Base-by-base conservation (phyloP, 2,113 vertebrate genomes). In the Corythornis vintsioides region DNA sequence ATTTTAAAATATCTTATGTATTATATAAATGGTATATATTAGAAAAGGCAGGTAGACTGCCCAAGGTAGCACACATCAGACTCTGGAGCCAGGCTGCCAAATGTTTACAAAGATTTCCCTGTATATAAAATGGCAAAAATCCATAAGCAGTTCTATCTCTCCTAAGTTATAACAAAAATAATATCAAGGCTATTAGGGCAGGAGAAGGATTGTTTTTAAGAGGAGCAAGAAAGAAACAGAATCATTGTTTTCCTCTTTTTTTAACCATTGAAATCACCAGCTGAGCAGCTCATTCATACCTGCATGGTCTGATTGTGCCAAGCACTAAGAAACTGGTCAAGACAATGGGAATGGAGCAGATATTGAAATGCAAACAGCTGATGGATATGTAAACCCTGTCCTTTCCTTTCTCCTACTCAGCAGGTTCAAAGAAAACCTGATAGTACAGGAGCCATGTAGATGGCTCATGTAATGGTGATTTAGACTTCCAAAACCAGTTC, bases 381-480 rank as follows among this genome's bases (percentile, higher is more conserved):
- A 4, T 64, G 12, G 4, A 25, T 63, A 9, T 3, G 7, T 21
- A 64, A 88, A 42, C 2, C 22, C 22, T 12, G 6, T n/a, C 16
- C 19, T 81, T 70, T 18, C 19, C 40, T 55, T 8, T 48, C 22
- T 38, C 2, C 1, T 29, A 38, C 29, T 48, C 0, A 1, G 10
- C 1, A 2, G 6, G 3, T 21, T 3, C 29, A n/a, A 8, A 42
- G 47, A 38, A 15, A 26, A 1, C 7, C 8, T 1, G 0, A 11
- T 52, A 17, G 11, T 57, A 19, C 8, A 42, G 21, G 6, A 42
- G 17, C 7, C 19, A 7, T 15, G 24, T 7, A 40, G 59, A 33
- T 79, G 17, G 7, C 0, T 0, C 15, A 10, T 2, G 1, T 19
- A 75, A n/a, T 2, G 1, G 24, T 74, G 47, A 74, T n/a, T 40